These are phyloP conservation scores for Drosophila ezoana DNA, from an alignment of 2,888 invertebrate species.

Conservation along the genomic window DNA sequence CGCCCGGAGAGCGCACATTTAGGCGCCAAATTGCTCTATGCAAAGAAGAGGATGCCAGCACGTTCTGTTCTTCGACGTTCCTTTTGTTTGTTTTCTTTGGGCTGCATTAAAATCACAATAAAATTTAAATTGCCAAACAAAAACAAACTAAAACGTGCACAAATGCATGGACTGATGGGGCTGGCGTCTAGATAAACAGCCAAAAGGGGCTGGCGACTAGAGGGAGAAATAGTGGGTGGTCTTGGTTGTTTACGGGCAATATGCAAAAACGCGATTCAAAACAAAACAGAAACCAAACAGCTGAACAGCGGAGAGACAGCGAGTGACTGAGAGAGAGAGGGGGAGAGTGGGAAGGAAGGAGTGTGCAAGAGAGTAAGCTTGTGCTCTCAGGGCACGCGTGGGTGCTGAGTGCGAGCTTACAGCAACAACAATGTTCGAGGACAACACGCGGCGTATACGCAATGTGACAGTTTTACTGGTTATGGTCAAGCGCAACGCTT, in stretches of 20 bases:
- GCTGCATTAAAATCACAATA: slow-evolving; percentile 67
- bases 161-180: slow-evolving; percentile 46
- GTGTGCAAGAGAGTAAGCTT: slow-evolving; percentile 26
- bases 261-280: slow-evolving; percentile 60
- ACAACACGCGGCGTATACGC: slow-evolving; percentile 78
- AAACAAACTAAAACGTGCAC: slow-evolving; percentile 48
- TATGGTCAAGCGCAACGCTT: slow-evolving; percentile 81
- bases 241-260: slow-evolving; percentile 42
- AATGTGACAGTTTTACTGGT: slow-evolving; percentile 81
- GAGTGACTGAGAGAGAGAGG: neutral
- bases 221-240: slow-evolving; percentile 8
- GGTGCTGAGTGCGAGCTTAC: slow-evolving; percentile 43
- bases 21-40: slow-evolving; percentile 58
- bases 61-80: slow-evolving; percentile 22
- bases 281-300: slow-evolving; percentile 72
- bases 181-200: slow-evolving; percentile 29
- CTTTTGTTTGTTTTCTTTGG: slow-evolving; percentile 43
- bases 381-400: slow-evolving; percentile 44
- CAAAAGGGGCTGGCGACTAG: slow-evolving; percentile 2
- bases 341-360: neutral
- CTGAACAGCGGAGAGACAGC: slow-evolving; percentile 35
- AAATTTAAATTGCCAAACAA: slow-evolving; percentile 68
- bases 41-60: slow-evolving; percentile 35
- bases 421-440: slow-evolving; percentile 57
- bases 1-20: slow-evolving; percentile 35